Percentiles rank a stretch among this genome's conserved stretches.
phyloP scores from a whole-genome alignment of 1,140 invertebrate genomes.

The Hirudo medicinalis region DNA sequence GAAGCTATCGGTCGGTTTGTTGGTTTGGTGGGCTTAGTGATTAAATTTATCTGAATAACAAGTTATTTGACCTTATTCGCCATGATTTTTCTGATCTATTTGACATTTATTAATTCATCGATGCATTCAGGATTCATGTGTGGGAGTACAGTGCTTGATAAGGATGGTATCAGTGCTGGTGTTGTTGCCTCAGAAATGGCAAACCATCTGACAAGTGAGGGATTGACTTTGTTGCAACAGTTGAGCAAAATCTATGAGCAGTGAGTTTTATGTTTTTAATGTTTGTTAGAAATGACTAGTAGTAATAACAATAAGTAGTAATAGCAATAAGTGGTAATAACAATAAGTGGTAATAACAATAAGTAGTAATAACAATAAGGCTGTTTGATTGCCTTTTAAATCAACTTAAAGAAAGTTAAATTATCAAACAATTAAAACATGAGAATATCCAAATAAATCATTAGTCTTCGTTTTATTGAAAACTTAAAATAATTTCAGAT shows the following conservation, averaged over 20 bases:
- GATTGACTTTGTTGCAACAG: slow-evolving; percentile 57
- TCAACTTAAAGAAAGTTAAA: slow-evolving; percentile 4
- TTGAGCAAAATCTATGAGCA: slow-evolving; percentile 63
- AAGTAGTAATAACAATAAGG: not conserved
- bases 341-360: not conserved
- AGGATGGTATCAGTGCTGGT: slow-evolving; percentile 84
- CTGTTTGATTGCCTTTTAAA: slow-evolving; percentile 10
- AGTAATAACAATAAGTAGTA: no score
- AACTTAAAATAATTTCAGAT: slow-evolving; percentile 34
- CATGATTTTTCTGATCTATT: not conserved
- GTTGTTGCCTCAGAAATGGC: slow-evolving; percentile 63
- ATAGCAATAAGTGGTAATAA: no score
- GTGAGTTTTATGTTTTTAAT: slow-evolving; percentile 38
- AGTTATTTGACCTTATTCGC: not conserved
- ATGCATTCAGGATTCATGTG: slow-evolving; percentile 70
- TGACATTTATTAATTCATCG: not conserved
- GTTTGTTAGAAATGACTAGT: no score
- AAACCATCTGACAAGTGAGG: slow-evolving; percentile 52
- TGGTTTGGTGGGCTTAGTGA: not conserved
- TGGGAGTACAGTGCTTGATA: slow-evolving; percentile 66
- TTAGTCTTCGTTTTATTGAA: slow-evolving; percentile 16
- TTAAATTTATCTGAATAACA: no score
- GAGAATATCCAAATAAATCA: not conserved
- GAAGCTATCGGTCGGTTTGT: slow-evolving; percentile 46
- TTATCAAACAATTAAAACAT: not conserved